phyloP scores from a whole-genome alignment of 2,888 invertebrate genomes.

The Maniola hyperantus region DNA sequence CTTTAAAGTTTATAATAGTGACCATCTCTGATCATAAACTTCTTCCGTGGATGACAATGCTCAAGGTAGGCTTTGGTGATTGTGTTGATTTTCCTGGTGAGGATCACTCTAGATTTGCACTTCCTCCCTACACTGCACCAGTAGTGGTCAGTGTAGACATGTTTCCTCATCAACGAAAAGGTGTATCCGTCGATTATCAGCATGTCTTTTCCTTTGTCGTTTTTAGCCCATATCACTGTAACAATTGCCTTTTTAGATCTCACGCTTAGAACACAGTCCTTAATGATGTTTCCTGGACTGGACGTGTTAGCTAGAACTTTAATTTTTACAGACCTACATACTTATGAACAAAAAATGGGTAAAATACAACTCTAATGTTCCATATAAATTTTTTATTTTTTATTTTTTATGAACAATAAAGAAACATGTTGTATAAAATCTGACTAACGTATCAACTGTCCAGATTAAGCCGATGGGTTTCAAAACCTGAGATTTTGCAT shows the following conservation, averaged over 20 bases:
- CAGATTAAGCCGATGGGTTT: too few relatives aligned
- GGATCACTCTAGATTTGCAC: conserved; percentile 39
- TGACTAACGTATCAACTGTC: too few relatives aligned
- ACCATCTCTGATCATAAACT: conserved; percentile 27
- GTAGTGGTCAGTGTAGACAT: conserved; percentile 40
- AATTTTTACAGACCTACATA: too few relatives aligned
- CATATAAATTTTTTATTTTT: not conserved
- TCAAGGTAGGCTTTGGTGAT: conserved; percentile 23
- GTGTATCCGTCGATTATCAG: conserved; percentile 49
- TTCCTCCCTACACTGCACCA: conserved; percentile 36
- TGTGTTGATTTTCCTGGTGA: conserved; percentile 23
- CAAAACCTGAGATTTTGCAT: too few relatives aligned
- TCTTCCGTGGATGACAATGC: conserved; percentile 29
- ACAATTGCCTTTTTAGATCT: conserved; percentile 6
- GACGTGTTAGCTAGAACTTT: too few relatives aligned
- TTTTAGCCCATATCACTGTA: conserved; percentile 37
- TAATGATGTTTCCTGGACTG: too few relatives aligned
- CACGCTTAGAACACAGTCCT: too few relatives aligned
- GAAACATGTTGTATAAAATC: too few relatives aligned
- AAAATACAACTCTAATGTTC: too few relatives aligned
- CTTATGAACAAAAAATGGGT: too few relatives aligned
- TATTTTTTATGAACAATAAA: not conserved
- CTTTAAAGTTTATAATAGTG: conserved; percentile 24
- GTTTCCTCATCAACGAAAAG: conserved; percentile 44
- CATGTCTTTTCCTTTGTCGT: conserved; percentile 43